phyloP scores from a whole-genome alignment of 2,797 vertebrate genomes.

The Pseudochirops cupreus region DNA sequence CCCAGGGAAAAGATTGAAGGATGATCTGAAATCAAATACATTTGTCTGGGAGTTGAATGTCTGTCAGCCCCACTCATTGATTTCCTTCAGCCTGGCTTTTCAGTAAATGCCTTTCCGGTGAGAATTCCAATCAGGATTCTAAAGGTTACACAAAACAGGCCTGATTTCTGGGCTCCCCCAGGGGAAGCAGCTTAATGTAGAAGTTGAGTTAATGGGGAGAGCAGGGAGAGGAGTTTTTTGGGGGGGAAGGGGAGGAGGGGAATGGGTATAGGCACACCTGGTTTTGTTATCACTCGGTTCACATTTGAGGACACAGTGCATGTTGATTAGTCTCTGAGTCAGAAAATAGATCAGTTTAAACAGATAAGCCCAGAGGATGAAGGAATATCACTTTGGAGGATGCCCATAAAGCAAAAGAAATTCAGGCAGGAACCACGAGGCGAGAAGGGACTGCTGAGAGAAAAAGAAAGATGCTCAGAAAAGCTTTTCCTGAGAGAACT shows the following conservation, averaged over 20 bases:
- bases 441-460: not conserved
- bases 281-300: conserved; percentile 65
- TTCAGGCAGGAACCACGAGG: not conserved
- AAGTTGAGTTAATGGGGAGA: conserved; percentile 38
- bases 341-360: conserved; percentile 65
- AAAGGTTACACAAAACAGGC: conserved; percentile 71
- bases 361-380: conserved; percentile 68
- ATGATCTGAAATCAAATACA: conserved; percentile 76
- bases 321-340: conserved; percentile 73
- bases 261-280: not conserved
- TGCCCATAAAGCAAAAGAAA: conserved; percentile 64
- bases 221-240: not conserved
- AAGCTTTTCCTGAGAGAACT: conserved; percentile 24
- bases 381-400: conserved; percentile 64
- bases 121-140: conserved; percentile 70
- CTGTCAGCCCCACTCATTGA: conserved; percentile 63
- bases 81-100: conserved; percentile 71
- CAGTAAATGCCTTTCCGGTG: conserved; percentile 62
- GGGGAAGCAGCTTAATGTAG: conserved; percentile 72
- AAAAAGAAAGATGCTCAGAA: not conserved
- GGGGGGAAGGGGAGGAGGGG: not conserved
- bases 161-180: conserved; percentile 69
- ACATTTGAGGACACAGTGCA: conserved; percentile 55
- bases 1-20: conserved; percentile 69
- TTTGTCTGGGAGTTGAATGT: conserved; percentile 69